Evolutionary conservation across 2,797 vertebrate species (phyloP), one percentile per base, ranked within the genome.

Genomic region (Galaxias olidus): DNA sequence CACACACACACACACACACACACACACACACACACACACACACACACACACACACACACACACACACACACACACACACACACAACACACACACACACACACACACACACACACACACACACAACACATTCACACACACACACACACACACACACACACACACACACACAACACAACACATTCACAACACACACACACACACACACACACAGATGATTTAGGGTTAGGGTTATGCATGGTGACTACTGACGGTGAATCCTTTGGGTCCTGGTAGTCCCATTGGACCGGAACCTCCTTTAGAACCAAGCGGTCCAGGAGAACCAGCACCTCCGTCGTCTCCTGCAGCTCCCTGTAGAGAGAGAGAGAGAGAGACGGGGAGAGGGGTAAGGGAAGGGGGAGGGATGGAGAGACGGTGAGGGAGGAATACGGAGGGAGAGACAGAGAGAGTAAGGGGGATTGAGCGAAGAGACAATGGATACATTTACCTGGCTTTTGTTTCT

Each of bases 261-360:
- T 97, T 99, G 40, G 97, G 96, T 73, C 98, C 98, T 0, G 95
- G 94, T 61, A 95, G 91, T 43, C 98, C 98, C 98, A 99, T 97
- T 0, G 88, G 70, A 51, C 98, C 98, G 47, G 93, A 86, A 63
- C 87, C 66, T 6, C 98, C 98, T 85, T 96, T 87, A 80, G 89
- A 91, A 69, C 98, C 98, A 17, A 84, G 79, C 9, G 97, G 88
- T 46, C 98, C 98, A 1, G 93, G 92, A 44, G 94, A 85, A 15
- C 98, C 97, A 1, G 92, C 92, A 63, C 95, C 93, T 0, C 98
- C 98, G 8, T 99, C 98, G 49, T 99, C 98, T 79, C 98, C 98
- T 9, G 93, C 80, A 60, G 87, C 93, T 61, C 97, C 96, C 98
- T 99, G 61, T 12, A 8, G 57, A 59, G 12, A 72, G 61, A 69